Conservation (phyloP, 2,888 invertebrate genomes). For the Philereme transversata region DNA sequence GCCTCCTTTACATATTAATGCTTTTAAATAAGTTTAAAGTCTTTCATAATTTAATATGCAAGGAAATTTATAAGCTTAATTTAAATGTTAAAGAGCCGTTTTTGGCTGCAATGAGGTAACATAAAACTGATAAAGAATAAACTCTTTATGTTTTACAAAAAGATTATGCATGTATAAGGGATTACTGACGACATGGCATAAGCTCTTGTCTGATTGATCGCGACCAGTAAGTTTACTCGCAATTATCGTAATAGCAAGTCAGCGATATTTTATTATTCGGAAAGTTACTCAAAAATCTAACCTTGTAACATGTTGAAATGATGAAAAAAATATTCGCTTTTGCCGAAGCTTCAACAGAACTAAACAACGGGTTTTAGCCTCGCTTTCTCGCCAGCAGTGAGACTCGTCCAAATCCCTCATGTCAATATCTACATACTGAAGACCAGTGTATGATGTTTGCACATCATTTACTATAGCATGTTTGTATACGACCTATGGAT, state of each 20-base stretch:
- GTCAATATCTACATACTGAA: slow-evolving; percentile 14
- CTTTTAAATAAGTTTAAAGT: slow-evolving; percentile 12
- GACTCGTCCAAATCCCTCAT: slow-evolving; percentile 6
- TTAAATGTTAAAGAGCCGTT: slow-evolving; percentile 6
- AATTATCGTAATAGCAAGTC: too few relatives aligned
- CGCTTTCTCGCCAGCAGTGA: slow-evolving; percentile 4
- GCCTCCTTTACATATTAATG: slow-evolving; percentile 19
- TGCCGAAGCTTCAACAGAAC: too few relatives aligned
- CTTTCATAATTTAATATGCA: slow-evolving; percentile 14
- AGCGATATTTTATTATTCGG: too few relatives aligned
- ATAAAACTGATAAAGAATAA: slow-evolving; percentile 1
- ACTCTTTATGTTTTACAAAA: not conserved
- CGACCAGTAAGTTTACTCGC: not conserved
- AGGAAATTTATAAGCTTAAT: slow-evolving; percentile 9
- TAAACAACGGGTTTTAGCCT: too few relatives aligned
- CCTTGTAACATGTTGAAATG: too few relatives aligned
- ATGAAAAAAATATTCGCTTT: too few relatives aligned
- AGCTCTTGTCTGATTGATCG: not conserved
- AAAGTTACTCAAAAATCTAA: too few relatives aligned
- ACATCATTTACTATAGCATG: slow-evolving; percentile 12
- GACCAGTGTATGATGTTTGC: slow-evolving; percentile 15
- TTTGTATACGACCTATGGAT: not conserved
- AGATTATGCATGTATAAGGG: not conserved
- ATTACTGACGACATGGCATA: too few relatives aligned
- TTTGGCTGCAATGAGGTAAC: not conserved